Conservation (phyloP, 1,140 invertebrate genomes). For the Cotesia chilonis region DNA sequence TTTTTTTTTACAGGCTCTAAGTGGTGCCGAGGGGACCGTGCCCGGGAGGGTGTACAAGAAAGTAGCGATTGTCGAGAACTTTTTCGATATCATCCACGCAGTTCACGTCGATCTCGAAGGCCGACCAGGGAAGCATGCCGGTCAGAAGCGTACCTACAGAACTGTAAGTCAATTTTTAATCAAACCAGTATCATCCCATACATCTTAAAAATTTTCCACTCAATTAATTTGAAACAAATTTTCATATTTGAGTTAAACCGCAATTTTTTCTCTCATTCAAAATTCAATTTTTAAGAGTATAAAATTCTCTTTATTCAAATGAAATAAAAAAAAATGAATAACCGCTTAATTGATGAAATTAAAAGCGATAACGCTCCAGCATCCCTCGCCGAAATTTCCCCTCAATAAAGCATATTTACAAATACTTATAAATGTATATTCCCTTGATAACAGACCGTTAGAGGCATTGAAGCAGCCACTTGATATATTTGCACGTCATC, state of each 20-base stretch:
- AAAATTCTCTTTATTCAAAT: no score
- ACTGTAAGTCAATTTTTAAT: conserved; percentile 76
- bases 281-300: no score
- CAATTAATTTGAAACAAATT: no score
- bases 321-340: no score
- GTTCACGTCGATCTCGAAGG: conserved; percentile 93
- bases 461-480: conserved; percentile 53
- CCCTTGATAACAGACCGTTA: conserved; percentile 32
- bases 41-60: conserved; percentile 81
- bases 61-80: conserved; percentile 95
- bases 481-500: conserved; percentile 58
- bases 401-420: conserved; percentile 1
- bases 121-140: conserved; percentile 90
- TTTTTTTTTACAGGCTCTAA: conserved; percentile 58
- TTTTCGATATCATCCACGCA: conserved; percentile 96
- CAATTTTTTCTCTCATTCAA: no score
- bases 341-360: no score
- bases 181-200: neutral
- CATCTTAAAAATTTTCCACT: neutral
- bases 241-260: no score
- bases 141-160: conserved; percentile 94
- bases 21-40: conserved; percentile 64
- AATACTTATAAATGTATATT: conserved; percentile 13
- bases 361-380: neutral
- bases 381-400: neutral